Evolutionary conservation across 2,888 invertebrate genomes (phyloP).

Genomic region (Hydriomena furcata): DNA sequence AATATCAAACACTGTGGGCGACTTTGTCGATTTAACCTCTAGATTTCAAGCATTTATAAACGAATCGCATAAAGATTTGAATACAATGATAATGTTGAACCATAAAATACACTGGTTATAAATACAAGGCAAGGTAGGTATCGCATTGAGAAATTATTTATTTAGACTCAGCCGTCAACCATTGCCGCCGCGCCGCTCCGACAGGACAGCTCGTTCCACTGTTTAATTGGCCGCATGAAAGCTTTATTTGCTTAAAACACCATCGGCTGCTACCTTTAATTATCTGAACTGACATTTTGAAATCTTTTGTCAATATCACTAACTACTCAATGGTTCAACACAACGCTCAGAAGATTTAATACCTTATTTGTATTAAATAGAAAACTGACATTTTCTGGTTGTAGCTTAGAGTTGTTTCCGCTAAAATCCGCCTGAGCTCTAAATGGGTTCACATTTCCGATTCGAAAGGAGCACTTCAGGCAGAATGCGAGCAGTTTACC

Average conservation of each 20-base stretch:
- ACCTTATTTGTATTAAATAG: constrained; percentile 15
- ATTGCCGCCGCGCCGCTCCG: constrained; percentile 31
- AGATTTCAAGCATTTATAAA: constrained; percentile 7
- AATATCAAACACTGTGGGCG: constrained; percentile 22
- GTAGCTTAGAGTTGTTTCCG: constrained; percentile 18
- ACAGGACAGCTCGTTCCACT: constrained; percentile 37
- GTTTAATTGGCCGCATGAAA: constrained; percentile 54
- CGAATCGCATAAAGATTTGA: constrained; percentile 7
- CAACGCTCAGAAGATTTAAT: too few relatives aligned
- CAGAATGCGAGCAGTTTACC: constrained; percentile 71
- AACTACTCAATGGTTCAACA: too few relatives aligned
- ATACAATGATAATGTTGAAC: constrained; percentile 30
- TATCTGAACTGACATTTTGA: constrained; percentile 17
- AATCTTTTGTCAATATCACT: not conserved
- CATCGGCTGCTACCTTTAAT: constrained; percentile 32
- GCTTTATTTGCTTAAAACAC: constrained; percentile 51
- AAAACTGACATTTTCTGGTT: constrained; percentile 20
- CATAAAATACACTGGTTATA: constrained; percentile 8
- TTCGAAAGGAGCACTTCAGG: constrained; percentile 58
- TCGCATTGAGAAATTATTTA: constrained; percentile 49
- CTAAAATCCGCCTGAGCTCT: constrained; percentile 46
- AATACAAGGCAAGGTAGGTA: constrained; percentile 31
- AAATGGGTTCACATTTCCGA: constrained; percentile 62
- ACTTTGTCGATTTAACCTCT: constrained; percentile 1
- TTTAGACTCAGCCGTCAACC: constrained; percentile 42